Evolutionary conservation across 2,113 vertebrate genomes (phyloP).

Genomic region (Pelusios castaneus): DNA sequence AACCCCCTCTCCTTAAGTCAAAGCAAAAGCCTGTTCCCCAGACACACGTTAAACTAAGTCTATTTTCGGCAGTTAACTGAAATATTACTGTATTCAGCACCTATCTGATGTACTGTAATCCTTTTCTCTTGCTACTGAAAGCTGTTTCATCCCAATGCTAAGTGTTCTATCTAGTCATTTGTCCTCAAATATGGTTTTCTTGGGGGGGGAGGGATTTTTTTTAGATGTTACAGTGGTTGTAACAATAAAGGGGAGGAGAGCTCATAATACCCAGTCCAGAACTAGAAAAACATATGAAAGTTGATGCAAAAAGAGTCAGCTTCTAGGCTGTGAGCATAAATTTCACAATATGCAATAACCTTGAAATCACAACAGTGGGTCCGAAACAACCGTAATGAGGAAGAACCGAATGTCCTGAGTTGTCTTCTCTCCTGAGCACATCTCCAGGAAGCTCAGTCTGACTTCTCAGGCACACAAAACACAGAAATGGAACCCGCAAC

Average conservation of each 20-base stretch:
- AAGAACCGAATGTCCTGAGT: neutral
- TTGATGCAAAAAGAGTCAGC: neutral
- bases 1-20: neutral
- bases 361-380: neutral
- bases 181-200: neutral
- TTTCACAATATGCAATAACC: neutral
- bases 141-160: neutral
- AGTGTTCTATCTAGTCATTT: neutral
- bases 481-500: neutral
- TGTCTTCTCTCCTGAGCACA: accelerated
- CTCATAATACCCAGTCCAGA: neutral
- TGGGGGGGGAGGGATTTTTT: neutral
- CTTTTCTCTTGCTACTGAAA: neutral
- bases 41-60: neutral
- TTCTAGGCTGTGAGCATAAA: neutral
- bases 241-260: neutral
- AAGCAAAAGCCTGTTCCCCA: neutral
- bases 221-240: accelerated
- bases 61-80: neutral
- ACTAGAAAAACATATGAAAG: neutral
- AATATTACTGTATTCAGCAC: neutral
- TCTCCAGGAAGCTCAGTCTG: neutral
- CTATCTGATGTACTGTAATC: neutral
- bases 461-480: neutral
- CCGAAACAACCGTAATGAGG: neutral